Base-by-base conservation (phyloP, 2,797 vertebrate genomes). In the Sebastes matsubarae region DNA sequence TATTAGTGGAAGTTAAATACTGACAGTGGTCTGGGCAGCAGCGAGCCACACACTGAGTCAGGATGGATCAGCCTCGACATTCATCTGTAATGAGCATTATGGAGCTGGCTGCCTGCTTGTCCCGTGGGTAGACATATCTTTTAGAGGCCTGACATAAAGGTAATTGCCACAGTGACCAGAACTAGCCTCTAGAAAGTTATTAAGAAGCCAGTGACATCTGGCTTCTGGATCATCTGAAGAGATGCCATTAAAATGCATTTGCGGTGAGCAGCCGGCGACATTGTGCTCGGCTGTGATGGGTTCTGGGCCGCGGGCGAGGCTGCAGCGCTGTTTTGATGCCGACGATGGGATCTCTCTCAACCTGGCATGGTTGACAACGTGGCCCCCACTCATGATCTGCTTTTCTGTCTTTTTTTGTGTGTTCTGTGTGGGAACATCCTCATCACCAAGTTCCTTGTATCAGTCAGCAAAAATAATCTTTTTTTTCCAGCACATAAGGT, bases 141-240 rank as follows among this genome's bases (percentile, higher is more conserved):
- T 95, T 95, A 94, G 86, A 88, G 92, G 90, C 83, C 92, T 95
- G 95, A 96, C 95, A 94, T 95, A 94, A 94, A 96, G 93, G 95
- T 96, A 96, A 96, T 96, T 96, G 94, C 95, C 90, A 91, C 85
- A 79, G 94, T 93, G 94, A 95, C 95, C 94, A 95, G 89, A 92
- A 94, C 88, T 92, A 93, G 94, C 95, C 94, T 94, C 93, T 93
- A 89, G 94, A 96, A 95, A 93, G 93, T 95, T 96, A 96, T 96
- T 95, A 96, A 95, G 94, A 92, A 94, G 93, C 92, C 83, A 65
- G 91, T 90, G 93, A 92, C 93, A 94, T 93, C 93, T 94, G 90
- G 89, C 86, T 87, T 87, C 89, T 89, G 85, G 90, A 93, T 93
- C 92, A 86, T 94, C 89, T 85, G 90, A 87, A 91, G 92, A 94